Conservation (phyloP, 2,797 vertebrate species). For the Myripristis jacobus region DNA sequence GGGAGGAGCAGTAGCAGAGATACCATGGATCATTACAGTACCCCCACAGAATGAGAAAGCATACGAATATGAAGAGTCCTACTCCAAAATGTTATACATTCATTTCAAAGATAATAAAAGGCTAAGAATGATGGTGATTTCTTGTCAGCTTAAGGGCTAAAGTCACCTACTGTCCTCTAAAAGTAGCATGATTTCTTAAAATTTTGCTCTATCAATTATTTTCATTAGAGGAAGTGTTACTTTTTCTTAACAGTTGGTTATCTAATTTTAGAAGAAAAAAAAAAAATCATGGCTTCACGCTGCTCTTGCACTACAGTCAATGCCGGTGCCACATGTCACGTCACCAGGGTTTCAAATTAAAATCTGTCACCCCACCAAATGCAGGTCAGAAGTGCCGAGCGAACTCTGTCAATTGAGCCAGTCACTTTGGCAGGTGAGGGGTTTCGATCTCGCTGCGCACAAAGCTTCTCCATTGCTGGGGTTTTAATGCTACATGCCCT, state of each 20-base stretch:
- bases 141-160: no score
- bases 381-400: constrained; percentile 48
- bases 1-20: neutral
- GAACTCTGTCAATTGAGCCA: constrained; percentile 37
- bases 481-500: neutral
- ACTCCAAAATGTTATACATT: no score
- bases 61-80: neutral
- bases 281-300: constrained; percentile 33
- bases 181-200: no score
- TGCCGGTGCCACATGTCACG: constrained; percentile 61
- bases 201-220: neutral
- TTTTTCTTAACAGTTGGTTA: constrained; percentile 5
- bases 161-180: no score
- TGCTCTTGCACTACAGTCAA: constrained; percentile 17
- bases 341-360: constrained; percentile 63
- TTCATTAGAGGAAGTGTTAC: neutral
- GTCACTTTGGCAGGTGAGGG: constrained; percentile 32
- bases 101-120: no score
- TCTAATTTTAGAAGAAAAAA: constrained; percentile 27
- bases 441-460: constrained; percentile 39
- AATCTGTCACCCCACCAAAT: constrained; percentile 50
- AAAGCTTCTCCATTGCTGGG: constrained; percentile 2
- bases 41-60: neutral
- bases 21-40: neutral
- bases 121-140: no score